Conservation (phyloP, 2,888 invertebrate species). For the Criorhina ranunculi region DNA sequence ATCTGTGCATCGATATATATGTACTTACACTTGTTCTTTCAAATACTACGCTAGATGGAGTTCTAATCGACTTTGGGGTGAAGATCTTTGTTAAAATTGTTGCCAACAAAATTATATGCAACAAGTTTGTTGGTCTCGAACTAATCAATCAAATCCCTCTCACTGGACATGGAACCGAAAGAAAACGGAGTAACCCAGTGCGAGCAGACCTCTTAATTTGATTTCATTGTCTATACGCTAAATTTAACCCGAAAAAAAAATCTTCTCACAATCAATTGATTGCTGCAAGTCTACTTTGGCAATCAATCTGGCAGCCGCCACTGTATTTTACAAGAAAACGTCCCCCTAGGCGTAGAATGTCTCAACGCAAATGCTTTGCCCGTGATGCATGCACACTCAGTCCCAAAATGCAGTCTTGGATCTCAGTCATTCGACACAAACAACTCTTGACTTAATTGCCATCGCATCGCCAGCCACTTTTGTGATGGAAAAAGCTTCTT, state of each 20-base stretch:
- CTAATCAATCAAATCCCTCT: neutral
- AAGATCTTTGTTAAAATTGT: no score
- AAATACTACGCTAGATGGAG: no score
- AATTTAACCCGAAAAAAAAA: slow-evolving; percentile 30
- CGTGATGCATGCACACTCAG: slow-evolving; percentile 42
- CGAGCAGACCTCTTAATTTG: slow-evolving; percentile 30
- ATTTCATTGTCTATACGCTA: slow-evolving; percentile 66
- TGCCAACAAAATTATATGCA: no score
- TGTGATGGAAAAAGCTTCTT: slow-evolving; percentile 43
- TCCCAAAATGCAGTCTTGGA: slow-evolving; percentile 16
- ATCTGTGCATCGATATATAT: no score
- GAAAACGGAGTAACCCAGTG: neutral
- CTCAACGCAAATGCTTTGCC: slow-evolving; percentile 65
- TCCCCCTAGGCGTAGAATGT: slow-evolving; percentile 73
- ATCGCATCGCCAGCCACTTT: slow-evolving; percentile 54
- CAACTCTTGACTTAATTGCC: slow-evolving; percentile 69
- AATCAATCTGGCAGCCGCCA: slow-evolving; percentile 71
- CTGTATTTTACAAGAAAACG: slow-evolving; percentile 68
- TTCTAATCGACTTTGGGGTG: no score
- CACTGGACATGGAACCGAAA: neutral
- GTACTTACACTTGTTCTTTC: no score
- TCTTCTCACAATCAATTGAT: slow-evolving; percentile 69
- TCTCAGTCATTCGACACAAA: slow-evolving; percentile 44
- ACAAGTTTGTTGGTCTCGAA: neutral
- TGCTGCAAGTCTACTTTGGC: slow-evolving; percentile 43